Base-by-base conservation (phyloP, 1,140 invertebrate genomes). In the Drosophila subobscura region DNA sequence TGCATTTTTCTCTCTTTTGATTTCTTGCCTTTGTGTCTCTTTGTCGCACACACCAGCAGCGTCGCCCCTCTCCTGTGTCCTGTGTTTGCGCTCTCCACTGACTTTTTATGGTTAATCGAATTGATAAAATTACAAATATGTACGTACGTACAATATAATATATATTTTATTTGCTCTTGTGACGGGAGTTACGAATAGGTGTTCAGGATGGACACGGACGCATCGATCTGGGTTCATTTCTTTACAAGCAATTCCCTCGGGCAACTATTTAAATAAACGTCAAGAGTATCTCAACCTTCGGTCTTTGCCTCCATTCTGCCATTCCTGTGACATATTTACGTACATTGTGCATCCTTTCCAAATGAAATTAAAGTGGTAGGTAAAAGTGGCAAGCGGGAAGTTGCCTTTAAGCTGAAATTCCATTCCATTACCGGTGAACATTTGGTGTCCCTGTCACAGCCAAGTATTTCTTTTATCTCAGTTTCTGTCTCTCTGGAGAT, bases 1-100 rank as follows among this genome's bases (percentile, higher is more conserved):
- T 86, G 81, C 81, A 75, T 81, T 81, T 86, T 76, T 67, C 60
- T 67, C 45, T 65, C 56, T 51, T 86, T 77, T 78, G 57, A 70
- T 63, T 75, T 46, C 40, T 58, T 57, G 55, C 71, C 51, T 65
- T 59, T 67, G 46, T 59, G 10, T 49, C 33, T 44, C 52, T 54
- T 33, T 20, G 16, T 37, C 27, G 4, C 53, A 37, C 8, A 37
- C 33, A 3, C 29, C 29, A 29, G 3, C 29, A 8, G 33, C 3
- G 33, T 37, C 12, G 8, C 12, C 12, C 2, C 33, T 10, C 8
- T n/a, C 1, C 33, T 33, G 7, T 37, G 10, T 25, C 12, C 14
- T 6, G 41, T 55, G 33, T 55, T 51, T 33, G n/a, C 29, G 3
- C 14, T 7, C 10, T 8, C 16, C 29, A 10, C 29, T 25, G 20